A percentile compares a stretch with the other conserved stretches of the same genome.
These are phyloP conservation scores for Scophthalmus maximus DNA, from an alignment of 2,113 vertebrate species.

Conservation along the genomic window DNA sequence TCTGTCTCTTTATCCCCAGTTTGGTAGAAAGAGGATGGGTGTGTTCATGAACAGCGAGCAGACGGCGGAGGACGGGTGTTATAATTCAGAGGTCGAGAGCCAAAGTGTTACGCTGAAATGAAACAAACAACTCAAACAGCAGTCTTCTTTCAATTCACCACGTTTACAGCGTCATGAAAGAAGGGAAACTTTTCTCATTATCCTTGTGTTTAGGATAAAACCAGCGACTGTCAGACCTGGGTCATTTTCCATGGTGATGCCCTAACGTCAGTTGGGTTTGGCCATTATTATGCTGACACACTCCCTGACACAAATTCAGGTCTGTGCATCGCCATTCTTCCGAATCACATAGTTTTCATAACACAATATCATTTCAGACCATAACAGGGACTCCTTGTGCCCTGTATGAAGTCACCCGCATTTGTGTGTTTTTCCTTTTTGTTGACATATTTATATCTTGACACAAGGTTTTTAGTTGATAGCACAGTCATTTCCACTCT, in stretches of 20 bases:
- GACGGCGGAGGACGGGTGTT: too few relatives aligned
- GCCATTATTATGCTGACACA: too few relatives aligned
- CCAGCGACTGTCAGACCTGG: background rate
- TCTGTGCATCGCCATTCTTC: too few relatives aligned
- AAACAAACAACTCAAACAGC: too few relatives aligned
- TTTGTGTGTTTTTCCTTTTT: background rate
- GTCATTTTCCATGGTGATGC: background rate
- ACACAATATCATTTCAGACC: too few relatives aligned
- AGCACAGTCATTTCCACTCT: too few relatives aligned
- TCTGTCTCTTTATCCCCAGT: background rate
- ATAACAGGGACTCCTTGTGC: too few relatives aligned
- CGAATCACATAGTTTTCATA: too few relatives aligned
- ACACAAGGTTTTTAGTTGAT: too few relatives aligned
- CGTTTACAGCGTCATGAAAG: background rate
- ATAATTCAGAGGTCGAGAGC: background rate
- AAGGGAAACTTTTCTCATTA: background rate
- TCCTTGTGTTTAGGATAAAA: background rate
- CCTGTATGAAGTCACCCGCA: background rate
- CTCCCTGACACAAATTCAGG: too few relatives aligned
- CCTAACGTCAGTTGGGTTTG: too few relatives aligned
- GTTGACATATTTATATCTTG: background rate
- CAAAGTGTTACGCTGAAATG: background rate
- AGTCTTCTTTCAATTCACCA: background rate
- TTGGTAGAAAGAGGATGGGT: background rate
- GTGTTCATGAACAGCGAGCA: too few relatives aligned